Evolutionary conservation across 2,113 vertebrate genomes (phyloP).

Genomic region (Nestor notabilis): DNA sequence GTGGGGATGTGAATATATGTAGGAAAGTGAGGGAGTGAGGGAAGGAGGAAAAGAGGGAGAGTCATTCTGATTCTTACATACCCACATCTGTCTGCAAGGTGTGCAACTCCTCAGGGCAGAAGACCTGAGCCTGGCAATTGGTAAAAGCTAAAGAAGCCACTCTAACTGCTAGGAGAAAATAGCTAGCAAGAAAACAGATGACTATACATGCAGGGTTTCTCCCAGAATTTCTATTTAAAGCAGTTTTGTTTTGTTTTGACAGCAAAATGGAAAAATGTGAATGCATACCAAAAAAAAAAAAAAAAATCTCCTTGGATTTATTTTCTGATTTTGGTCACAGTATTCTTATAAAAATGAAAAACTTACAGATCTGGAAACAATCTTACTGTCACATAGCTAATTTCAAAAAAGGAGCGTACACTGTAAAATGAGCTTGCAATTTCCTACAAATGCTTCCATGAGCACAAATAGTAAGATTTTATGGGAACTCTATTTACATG

Average conservation of each 20-base stretch:
- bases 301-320: constrained; percentile 33
- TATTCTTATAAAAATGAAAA: constrained; percentile 28
- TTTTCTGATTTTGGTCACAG: constrained; percentile 33
- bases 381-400: constrained; percentile 28
- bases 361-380: constrained; percentile 46
- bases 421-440: not conserved
- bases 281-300: not conserved
- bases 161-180: not conserved
- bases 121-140: constrained; percentile 51
- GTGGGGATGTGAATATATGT: not conserved
- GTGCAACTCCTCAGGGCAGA: constrained; percentile 27
- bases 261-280: constrained; percentile 41
- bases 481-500: not conserved
- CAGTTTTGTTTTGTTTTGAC: constrained; percentile 31
- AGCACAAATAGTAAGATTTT: not conserved
- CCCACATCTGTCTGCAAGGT: constrained; percentile 80
- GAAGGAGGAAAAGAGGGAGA: not conserved
- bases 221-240: not conserved
- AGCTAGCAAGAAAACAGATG: constrained; percentile 65
- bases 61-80: not conserved
- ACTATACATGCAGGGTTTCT: constrained; percentile 64
- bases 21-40: not conserved
- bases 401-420: not conserved
- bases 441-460: constrained; percentile 27
- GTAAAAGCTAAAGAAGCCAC: constrained; percentile 48